Conservation (phyloP, 2,888 invertebrate genomes). For the Electrophaes corylata region DNA sequence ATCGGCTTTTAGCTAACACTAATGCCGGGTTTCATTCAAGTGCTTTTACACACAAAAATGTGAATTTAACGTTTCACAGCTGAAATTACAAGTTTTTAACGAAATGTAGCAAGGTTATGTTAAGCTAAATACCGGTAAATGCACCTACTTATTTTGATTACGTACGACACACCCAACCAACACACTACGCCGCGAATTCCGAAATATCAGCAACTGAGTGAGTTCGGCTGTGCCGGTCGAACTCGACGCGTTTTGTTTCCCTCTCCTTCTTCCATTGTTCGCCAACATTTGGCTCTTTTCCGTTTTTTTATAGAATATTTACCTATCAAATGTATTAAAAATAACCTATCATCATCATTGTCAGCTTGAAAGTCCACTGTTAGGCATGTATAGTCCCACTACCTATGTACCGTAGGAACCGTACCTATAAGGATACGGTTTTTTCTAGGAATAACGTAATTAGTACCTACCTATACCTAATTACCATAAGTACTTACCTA, state of each 20-base stretch:
- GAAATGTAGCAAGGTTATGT: constrained; percentile 3
- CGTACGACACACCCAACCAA: constrained; percentile 76
- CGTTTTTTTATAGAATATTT: not conserved
- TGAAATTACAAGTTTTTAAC: constrained; percentile 20
- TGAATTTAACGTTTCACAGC: constrained; percentile 16
- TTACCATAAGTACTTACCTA: no score
- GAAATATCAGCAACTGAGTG: constrained; percentile 71
- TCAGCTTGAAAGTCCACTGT: no score
- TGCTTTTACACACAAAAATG: constrained; percentile 12
- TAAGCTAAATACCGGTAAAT: constrained; percentile 22
- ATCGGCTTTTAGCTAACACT: constrained; percentile 56
- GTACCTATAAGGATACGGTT: no score
- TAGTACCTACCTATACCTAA: no score
- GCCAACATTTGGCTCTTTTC: constrained; percentile 61
- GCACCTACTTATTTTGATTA: constrained; percentile 65
- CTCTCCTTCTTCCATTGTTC: constrained; percentile 64
- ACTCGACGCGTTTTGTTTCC: constrained; percentile 67
- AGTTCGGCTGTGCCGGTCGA: constrained; percentile 64
- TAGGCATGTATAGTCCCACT: no score
- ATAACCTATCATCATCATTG: no score
- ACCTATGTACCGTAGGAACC: no score
- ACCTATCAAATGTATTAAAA: no score
- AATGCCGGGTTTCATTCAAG: constrained; percentile 41
- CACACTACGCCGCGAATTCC: constrained; percentile 63
- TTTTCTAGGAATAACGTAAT: no score